phyloP scores from a whole-genome alignment of 2,797 vertebrate species.

The Oceanodroma leucorhoa region DNA sequence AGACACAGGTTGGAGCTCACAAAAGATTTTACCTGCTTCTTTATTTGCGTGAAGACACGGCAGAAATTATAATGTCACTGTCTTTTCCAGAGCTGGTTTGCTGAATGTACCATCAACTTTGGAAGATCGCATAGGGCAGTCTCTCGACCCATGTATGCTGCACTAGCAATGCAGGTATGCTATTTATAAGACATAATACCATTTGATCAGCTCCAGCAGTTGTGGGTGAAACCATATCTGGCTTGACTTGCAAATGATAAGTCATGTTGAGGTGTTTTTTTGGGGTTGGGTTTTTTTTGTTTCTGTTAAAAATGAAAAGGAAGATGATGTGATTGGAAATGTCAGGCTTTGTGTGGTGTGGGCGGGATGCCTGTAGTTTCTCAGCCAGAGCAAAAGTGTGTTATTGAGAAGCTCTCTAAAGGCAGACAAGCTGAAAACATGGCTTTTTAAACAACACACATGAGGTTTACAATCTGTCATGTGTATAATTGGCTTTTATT shows the following conservation, averaged over 20 bases:
- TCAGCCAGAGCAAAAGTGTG: background rate
- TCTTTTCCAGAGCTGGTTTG: background rate
- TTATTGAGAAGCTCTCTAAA: background rate
- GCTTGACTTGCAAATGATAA: background rate
- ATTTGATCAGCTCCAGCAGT: background rate
- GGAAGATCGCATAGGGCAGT: background rate
- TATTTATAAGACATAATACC: background rate
- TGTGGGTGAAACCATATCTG: background rate
- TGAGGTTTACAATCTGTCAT: background rate
- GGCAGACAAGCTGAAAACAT: background rate
- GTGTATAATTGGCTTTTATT: background rate
- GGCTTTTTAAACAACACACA: background rate
- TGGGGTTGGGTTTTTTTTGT: background rate
- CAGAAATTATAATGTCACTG: background rate
- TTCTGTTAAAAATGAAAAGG: background rate
- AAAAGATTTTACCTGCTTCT: background rate
- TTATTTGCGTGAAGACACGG: background rate
- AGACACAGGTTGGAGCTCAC: background rate
- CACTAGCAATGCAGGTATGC: background rate
- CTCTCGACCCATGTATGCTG: rapidly evolving
- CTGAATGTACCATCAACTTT: background rate
- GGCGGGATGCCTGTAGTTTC: background rate
- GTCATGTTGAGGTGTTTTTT: background rate
- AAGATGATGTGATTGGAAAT: background rate
- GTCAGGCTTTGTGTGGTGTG: background rate